Evolutionary conservation across 2,888 invertebrate species (phyloP).

Genomic region (Pomacea canaliculata): DNA sequence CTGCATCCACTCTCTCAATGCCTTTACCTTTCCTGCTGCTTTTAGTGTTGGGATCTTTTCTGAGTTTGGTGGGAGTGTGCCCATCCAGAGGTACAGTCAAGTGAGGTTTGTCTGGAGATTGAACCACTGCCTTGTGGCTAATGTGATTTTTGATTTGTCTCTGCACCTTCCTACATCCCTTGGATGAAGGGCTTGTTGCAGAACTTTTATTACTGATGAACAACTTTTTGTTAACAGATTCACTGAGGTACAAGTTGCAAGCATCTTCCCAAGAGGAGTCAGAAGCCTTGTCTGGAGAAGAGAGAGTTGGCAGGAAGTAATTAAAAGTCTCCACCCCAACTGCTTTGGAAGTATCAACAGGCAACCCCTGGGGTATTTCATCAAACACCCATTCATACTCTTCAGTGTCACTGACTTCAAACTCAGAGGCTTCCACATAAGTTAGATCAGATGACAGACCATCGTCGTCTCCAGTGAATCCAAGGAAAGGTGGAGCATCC

Average conservation of each 20-base stretch:
- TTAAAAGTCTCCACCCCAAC: conserved; percentile 10
- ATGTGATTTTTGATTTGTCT: too few species aligned
- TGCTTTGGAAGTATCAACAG: neutral
- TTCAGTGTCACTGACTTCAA: conserved; percentile 42
- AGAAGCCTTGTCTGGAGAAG: conserved; percentile 51
- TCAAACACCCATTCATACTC: conserved; percentile 48
- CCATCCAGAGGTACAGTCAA: neutral
- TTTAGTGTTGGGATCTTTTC: too few species aligned
- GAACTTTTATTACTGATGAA: too few species aligned
- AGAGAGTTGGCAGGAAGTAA: conserved; percentile 33
- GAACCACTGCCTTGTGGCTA: too few species aligned
- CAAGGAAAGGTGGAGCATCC: conserved; percentile 41
- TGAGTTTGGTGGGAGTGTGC: neutral
- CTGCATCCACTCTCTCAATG: conserved; percentile 32
- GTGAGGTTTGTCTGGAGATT: too few species aligned
- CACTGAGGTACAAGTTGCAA: conserved; percentile 48
- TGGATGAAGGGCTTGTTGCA: too few species aligned
- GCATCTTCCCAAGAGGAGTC: conserved; percentile 56
- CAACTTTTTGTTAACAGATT: conserved; percentile 24
- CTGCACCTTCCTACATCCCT: too few species aligned
- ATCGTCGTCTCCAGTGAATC: conserved; percentile 38
- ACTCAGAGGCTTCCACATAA: conserved; percentile 44
- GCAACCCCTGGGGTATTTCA: conserved; percentile 15
- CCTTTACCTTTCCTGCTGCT: neutral
- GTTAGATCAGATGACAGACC: conserved; percentile 46